Evolutionary conservation across 2,797 vertebrate genomes (phyloP).

Genomic region (Pseudochirops corinnae): DNA sequence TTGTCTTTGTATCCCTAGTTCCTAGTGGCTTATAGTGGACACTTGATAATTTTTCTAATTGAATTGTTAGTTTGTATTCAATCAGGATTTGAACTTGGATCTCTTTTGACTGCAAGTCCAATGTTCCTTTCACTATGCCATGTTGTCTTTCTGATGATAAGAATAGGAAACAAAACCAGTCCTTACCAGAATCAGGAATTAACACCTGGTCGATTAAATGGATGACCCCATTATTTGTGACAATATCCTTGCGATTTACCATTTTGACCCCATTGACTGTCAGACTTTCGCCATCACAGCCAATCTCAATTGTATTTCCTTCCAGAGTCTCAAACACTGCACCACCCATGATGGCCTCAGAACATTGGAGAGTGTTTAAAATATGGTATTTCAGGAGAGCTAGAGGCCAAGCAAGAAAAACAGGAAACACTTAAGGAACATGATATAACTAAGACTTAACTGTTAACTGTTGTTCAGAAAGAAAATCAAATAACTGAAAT

Average conservation of each 20-base stretch:
- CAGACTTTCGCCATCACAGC: slow-evolving; percentile 95
- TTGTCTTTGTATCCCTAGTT: background rate
- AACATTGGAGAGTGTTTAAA: slow-evolving; percentile 94
- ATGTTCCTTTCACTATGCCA: background rate
- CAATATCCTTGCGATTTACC: slow-evolving; percentile 96
- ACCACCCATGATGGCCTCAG: slow-evolving; percentile 95
- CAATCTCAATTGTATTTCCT: slow-evolving; percentile 93
- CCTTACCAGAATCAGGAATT: slow-evolving; percentile 96
- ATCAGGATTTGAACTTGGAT: background rate
- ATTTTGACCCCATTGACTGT: slow-evolving; percentile 97
- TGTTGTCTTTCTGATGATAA: background rate
- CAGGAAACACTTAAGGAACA: background rate
- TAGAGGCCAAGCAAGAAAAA: slow-evolving; percentile 74
- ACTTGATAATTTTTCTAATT: background rate
- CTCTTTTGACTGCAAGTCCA: background rate
- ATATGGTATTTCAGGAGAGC: slow-evolving; percentile 96
- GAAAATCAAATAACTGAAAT: background rate
- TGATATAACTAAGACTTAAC: background rate
- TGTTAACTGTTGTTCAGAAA: background rate
- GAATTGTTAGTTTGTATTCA: background rate
- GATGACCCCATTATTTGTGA: slow-evolving; percentile 96
- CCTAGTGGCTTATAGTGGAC: background rate
- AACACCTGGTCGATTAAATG: slow-evolving; percentile 95
- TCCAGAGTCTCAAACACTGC: slow-evolving; percentile 93
- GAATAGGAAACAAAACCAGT: background rate